A percentile compares a stretch with the other conserved stretches of the same genome.
These are phyloP conservation scores for Portunus trituberculatus DNA, from an alignment of 1,140 invertebrate species.

Conservation along the genomic window DNA sequence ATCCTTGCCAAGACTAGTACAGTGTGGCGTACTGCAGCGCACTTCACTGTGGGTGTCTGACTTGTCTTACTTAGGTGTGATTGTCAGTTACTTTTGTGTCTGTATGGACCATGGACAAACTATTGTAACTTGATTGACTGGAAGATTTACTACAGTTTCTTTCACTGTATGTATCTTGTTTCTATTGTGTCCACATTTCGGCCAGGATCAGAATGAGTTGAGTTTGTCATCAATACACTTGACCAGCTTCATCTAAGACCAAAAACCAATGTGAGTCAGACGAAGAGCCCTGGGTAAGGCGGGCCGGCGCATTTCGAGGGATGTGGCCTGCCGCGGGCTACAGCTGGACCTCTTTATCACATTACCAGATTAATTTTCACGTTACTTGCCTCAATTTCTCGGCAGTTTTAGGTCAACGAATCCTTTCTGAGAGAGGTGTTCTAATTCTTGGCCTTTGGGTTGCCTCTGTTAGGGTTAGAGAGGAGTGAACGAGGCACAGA, in stretches of 20 bases:
- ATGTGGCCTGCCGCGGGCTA: not conserved
- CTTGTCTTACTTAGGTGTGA: too few relatives aligned
- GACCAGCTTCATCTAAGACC: not conserved
- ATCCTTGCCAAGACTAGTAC: too few relatives aligned
- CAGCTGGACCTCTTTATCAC: not conserved
- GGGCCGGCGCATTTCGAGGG: not conserved
- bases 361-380: not conserved
- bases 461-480: not conserved
- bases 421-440: not conserved
- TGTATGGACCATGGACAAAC: too few relatives aligned
- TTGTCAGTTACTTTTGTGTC: too few relatives aligned
- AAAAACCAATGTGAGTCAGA: not conserved
- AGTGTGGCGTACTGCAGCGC: too few relatives aligned
- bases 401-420: not conserved
- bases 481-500: not conserved
- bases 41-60: too few relatives aligned
- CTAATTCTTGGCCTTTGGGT: not conserved
- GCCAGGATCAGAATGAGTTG: too few relatives aligned
- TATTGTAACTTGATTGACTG: too few relatives aligned
- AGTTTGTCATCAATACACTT: too few relatives aligned
- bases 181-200: too few relatives aligned
- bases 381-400: not conserved
- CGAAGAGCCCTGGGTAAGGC: not conserved
- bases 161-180: too few relatives aligned
- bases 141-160: too few relatives aligned